Evolutionary conservation across 53 echinoderm and acorn worm species (phyloP), one percentile per base, ranked within the genome.

Genomic region (Astropecten irregularis): DNA sequence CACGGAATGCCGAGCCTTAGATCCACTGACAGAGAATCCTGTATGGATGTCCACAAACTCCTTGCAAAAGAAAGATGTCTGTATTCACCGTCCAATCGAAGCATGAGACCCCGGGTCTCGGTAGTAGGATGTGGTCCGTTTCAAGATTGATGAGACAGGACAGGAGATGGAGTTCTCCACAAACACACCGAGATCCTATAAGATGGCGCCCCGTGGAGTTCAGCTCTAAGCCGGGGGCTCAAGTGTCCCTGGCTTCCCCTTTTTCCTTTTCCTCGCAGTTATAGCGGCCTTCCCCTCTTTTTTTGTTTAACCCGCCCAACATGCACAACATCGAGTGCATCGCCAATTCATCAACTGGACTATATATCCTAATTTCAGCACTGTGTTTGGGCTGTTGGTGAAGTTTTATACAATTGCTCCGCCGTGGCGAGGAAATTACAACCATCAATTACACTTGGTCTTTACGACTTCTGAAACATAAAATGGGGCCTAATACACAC

Each of bases 141-240:
- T 4, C 66, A 61, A 22, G 62, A 79, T 79, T 79, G 79, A 79
- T 79, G 79, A 49, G 47, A 60, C 29, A 32, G 0, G 47, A 62
- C 29, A 27, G 0, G 32, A 62, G 9, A 25, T 79, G 42, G 79
- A 79, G 79, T 44, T 61, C 79, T 79, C 34, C 49, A 63, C 79
- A 79, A 79, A 79, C 79, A 79, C 61, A 13, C 47, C 40, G 46
- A 44, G 62, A 44, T 29, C 63, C 44, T 42, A 6, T 42, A 62
- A 62, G 28, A 79, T 79, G 79, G 79, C 79, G 79, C 79, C 79
- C n/a, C 79, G 39, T 46, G 46, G 57, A 56, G 79, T 61, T 62
- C 76, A 57, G 62, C 19, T 30, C 62, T 23, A 62, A 18, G 42
- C 48, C 58, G 14, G 61, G 62, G 11, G 9, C 22, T 79, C 61